A percentile compares a stretch with the other conserved stretches of the same genome.
phyloP scores from a whole-genome alignment of 1,140 invertebrate species.

The Megathymus violae region DNA sequence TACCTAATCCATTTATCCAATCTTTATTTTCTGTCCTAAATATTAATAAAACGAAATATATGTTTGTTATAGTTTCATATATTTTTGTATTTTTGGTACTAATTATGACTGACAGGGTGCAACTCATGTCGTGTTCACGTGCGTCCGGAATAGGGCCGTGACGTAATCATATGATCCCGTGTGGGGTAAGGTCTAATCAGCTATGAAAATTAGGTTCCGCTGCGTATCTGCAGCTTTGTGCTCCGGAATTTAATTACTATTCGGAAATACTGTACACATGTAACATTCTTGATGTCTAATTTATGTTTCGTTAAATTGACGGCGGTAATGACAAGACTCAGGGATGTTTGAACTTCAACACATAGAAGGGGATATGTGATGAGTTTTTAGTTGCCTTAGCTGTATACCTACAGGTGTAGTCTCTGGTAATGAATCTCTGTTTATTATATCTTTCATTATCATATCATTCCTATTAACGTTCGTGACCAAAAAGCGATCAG shows the following conservation, averaged over 20 bases:
- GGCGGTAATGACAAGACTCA: constrained; percentile 13
- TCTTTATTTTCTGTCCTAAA: too few relatives aligned
- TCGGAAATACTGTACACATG: constrained; percentile 69
- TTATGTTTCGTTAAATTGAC: constrained; percentile 41
- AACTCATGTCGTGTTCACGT: not conserved
- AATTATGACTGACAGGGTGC: not conserved
- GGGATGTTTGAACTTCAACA: not conserved
- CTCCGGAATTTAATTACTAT: constrained; percentile 81
- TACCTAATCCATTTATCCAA: too few relatives aligned
- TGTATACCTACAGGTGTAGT: too few relatives aligned
- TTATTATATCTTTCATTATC: too few relatives aligned
- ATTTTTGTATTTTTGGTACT: constrained; percentile 5
- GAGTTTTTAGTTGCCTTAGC: too few relatives aligned
- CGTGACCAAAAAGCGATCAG: too few relatives aligned
- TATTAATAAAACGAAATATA: too few relatives aligned
- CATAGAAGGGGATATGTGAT: not conserved
- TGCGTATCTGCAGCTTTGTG: constrained; percentile 77
- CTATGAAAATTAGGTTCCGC: constrained; percentile 83
- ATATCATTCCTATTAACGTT: too few relatives aligned
- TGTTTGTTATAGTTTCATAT: too few relatives aligned
- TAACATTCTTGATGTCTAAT: constrained; percentile 72
- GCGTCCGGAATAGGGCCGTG: constrained; percentile 55
- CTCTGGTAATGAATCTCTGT: too few relatives aligned
- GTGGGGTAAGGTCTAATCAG: constrained; percentile 80
- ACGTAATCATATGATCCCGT: constrained; percentile 72